A percentile compares a stretch with the other conserved stretches of the same genome.
These are phyloP conservation scores for Andrena bucephala DNA, from an alignment of 2,888 invertebrate species.

Conservation along the genomic window DNA sequence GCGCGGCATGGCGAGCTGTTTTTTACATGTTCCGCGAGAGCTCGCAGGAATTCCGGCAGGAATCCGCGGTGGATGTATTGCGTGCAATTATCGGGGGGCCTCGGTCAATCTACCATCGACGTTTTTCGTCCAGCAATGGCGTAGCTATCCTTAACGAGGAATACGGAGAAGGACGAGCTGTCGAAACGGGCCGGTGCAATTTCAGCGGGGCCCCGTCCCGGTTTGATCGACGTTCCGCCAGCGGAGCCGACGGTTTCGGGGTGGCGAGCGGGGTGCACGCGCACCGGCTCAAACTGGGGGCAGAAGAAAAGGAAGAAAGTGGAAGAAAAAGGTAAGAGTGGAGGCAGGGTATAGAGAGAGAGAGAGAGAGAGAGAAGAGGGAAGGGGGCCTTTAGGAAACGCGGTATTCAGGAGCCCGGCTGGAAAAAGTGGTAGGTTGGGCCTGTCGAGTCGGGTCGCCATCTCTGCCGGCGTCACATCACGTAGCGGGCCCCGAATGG, in stretches of 20 bases:
- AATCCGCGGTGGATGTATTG: neutral
- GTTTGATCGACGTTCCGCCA: conserved; percentile 52
- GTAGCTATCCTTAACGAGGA: conserved; percentile 51
- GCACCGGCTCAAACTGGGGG: neutral
- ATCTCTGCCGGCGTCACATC: conserved; percentile 75
- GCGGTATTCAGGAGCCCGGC: conserved; percentile 72
- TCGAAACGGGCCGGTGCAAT: conserved; percentile 56
- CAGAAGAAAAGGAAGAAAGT: conserved; percentile 7
- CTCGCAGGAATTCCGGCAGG: neutral
- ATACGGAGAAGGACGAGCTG: conserved; percentile 59
- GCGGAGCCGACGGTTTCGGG: conserved; percentile 31
- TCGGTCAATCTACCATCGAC: conserved; percentile 25
- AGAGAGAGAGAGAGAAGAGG: conserved; percentile 10
- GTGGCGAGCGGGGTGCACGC: conserved; percentile 10
- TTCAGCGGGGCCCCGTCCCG: conserved; percentile 50
- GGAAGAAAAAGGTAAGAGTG: neutral
- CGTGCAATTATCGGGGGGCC: conserved; percentile 17
- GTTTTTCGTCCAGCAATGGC: conserved; percentile 40
- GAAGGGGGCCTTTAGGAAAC: conserved; percentile 74
- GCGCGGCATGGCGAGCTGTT: neutral
- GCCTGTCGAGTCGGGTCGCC: conserved; percentile 71
- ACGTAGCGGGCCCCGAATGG: conserved; percentile 73
- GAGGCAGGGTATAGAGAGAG: conserved; percentile 8
- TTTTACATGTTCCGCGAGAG: neutral
- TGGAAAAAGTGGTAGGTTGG: conserved; percentile 80